Conservation (phyloP, 2,888 invertebrate species). For the Synergus japonicus region DNA sequence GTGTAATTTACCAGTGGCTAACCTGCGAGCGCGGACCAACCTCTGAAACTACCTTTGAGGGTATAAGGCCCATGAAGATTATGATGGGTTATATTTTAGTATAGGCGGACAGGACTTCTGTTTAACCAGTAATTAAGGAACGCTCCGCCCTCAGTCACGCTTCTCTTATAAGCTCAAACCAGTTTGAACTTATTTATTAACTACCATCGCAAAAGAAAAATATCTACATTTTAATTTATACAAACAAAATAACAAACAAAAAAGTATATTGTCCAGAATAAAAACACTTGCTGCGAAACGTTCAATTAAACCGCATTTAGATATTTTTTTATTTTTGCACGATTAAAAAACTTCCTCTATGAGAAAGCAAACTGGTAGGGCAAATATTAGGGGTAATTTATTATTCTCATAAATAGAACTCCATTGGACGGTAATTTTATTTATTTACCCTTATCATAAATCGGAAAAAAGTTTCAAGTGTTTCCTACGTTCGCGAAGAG, state of each 20-base stretch:
- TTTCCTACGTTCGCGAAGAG: constrained; percentile 53
- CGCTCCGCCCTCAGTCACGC: constrained; percentile 73
- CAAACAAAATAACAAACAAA: not conserved
- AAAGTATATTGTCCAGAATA: too few relatives aligned
- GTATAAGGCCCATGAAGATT: constrained; percentile 63
- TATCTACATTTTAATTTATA: not conserved
- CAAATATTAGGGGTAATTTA: not conserved
- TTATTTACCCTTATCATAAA: constrained; percentile 1
- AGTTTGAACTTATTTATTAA: constrained; percentile 27
- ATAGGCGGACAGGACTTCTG: constrained; percentile 74
- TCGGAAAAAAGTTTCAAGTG: constrained; percentile 35
- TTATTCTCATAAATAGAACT: not conserved
- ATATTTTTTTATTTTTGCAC: too few relatives aligned
- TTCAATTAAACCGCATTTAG: too few relatives aligned
- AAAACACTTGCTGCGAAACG: too few relatives aligned
- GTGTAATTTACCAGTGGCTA: constrained; percentile 76
- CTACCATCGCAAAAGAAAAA: constrained; percentile 2
- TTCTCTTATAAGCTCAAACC: constrained; percentile 57
- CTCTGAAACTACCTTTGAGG: constrained; percentile 56
- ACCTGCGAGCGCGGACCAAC: constrained; percentile 61
- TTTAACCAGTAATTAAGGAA: constrained; percentile 76
- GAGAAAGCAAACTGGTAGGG: not conserved
- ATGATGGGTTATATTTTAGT: constrained; percentile 75
- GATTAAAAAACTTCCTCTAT: too few relatives aligned
- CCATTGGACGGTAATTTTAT: not conserved